Base-by-base conservation (phyloP, 1,140 invertebrate genomes). In the Rhizoglyphus robini region DNA sequence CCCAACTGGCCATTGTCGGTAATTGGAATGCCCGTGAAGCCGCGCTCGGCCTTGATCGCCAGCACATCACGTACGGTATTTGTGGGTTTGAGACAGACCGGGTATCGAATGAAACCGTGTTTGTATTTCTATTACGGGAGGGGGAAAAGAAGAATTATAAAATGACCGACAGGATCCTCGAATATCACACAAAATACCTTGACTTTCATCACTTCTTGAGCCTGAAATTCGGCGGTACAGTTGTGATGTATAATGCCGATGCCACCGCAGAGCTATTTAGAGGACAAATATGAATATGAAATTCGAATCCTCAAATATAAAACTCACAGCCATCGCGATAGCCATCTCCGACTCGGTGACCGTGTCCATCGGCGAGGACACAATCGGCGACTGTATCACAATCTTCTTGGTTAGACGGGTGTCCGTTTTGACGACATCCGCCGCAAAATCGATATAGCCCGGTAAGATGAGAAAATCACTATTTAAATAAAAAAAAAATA, bases 161-260 rank as follows among this genome's bases (percentile, higher is more conserved):
- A n/a, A n/a, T n/a, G n/a, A n/a, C n/a, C n/a, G n/a, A n/a, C n/a
- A n/a, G n/a, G n/a, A n/a, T n/a, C n/a, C n/a, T n/a, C n/a, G n/a
- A n/a, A n/a, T n/a, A n/a, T n/a, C n/a, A n/a, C n/a, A n/a, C n/a
- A n/a, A n/a, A 29, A 71, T 76, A 96, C 95, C 78, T 99, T 99
- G 3, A 99, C 96, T 83, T 96, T 97, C 67, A 84, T 81, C 15
- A 99, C 94, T 82, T 99, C 94, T 74, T 86, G 87, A 18, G 94
- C 91, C 80, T 99, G 96, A 76, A 91, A 92, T 68, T 95, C 88
- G 4, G 88, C 80, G 0, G 88, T 86, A 76, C 96, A 99, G 75
- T 99, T 99, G 74, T 96, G 90, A 80, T 99, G 96, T 72, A 99
- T 97, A 66, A 99, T 94, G 20, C 96, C 95, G 73, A 96, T 95